Percentiles rank a stretch among this genome's conserved stretches.
phyloP scores from a whole-genome alignment of 2,888 invertebrate genomes.

The Seladonia tumulorum region DNA sequence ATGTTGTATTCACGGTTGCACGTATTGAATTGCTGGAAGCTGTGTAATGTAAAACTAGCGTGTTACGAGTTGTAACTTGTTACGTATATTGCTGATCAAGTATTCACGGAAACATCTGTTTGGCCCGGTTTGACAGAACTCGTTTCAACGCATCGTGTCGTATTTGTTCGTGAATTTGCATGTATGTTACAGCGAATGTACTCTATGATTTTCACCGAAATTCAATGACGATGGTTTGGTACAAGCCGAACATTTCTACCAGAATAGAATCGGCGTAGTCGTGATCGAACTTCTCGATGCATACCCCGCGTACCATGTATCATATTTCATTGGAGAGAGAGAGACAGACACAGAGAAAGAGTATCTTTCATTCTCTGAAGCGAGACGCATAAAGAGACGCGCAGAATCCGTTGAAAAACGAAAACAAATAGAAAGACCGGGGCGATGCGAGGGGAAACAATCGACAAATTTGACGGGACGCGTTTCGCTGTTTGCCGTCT shows the following conservation, averaged over 20 bases:
- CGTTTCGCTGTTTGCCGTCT: conserved; percentile 41
- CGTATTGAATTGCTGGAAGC: neutral
- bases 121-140: conserved; percentile 47
- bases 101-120: conserved; percentile 51
- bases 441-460: conserved; percentile 1
- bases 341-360: neutral
- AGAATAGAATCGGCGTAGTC: conserved; percentile 10
- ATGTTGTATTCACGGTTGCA: conserved; percentile 11
- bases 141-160: conserved; percentile 16
- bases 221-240: neutral
- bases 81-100: conserved; percentile 21
- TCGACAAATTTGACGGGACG: conserved; percentile 37
- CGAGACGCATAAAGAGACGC: neutral
- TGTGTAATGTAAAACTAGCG: neutral
- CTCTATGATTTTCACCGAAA: neutral
- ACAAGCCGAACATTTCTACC: neutral
- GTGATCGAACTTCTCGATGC: conserved; percentile 19
- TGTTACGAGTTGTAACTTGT: neutral
- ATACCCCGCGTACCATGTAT: conserved; percentile 35
- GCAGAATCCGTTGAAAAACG: conserved; percentile 35
- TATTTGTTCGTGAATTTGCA: conserved; percentile 26
- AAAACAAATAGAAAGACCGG: neutral
- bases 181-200: conserved; percentile 12
- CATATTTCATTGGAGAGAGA: conserved; percentile 31
- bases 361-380: conserved; percentile 5